A percentile compares a stretch with the other conserved stretches of the same genome.
Conservation (phyloP, 1,140 invertebrate species). For the Asobara japonica region DNA sequence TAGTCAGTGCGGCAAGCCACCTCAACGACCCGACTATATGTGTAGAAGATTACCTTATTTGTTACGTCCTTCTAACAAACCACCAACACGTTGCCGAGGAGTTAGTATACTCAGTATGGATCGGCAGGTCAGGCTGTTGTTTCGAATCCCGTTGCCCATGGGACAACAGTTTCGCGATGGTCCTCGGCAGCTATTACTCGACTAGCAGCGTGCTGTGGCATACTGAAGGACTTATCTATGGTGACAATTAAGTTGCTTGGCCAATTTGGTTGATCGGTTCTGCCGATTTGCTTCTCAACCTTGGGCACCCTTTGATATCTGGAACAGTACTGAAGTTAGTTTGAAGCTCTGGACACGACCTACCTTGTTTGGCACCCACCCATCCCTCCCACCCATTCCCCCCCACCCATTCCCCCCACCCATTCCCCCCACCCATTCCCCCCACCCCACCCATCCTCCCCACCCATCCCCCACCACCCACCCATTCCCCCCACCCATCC, state of each 20-base stretch:
- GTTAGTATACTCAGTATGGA: conserved; percentile 9
- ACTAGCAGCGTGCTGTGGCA: neutral
- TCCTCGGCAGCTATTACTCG: neutral
- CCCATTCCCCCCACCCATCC: no score
- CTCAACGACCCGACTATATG: conserved; percentile 56
- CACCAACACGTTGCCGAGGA: conserved; percentile 43
- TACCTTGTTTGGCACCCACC: no score
- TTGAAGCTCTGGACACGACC: no score
- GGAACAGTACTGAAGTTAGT: no score
- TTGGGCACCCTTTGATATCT: no score
- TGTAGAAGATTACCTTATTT: conserved; percentile 62
- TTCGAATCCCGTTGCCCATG: conserved; percentile 9
- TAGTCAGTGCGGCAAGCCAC: conserved; percentile 52
- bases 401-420: no score
- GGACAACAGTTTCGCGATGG: neutral
- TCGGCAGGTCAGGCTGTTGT: neutral
- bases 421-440: no score
- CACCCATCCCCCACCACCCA: no score
- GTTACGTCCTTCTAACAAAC: conserved; percentile 61
- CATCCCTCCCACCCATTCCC: no score
- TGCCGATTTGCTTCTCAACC: no score
- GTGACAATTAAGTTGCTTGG: neutral
- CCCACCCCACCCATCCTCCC: no score
- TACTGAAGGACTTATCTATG: neutral
- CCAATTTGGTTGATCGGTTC: no score